Conservation (phyloP, 2,888 invertebrate genomes). For the Phlogophora meticulosa region DNA sequence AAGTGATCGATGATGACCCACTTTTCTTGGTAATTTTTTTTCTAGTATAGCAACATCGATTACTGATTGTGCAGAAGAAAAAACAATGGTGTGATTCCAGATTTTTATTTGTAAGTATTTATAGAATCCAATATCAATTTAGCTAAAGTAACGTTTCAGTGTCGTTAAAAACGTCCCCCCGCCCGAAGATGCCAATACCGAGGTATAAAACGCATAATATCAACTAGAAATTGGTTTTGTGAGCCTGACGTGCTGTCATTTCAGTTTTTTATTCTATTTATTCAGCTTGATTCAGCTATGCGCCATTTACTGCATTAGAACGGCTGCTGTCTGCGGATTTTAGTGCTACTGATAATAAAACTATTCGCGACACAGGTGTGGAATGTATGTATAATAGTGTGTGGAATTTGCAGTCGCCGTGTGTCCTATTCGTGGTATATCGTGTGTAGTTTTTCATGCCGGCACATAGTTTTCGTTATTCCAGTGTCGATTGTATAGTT, state of each 20-base stretch:
- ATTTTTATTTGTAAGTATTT: constrained; percentile 92
- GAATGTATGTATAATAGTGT: constrained; percentile 74
- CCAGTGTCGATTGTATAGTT: constrained; percentile 75
- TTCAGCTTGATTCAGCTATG: constrained; percentile 88
- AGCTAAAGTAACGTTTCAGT: constrained; percentile 80
- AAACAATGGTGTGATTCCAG: constrained; percentile 92
- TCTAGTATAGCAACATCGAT: constrained; percentile 83
- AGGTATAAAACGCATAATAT: constrained; percentile 78
- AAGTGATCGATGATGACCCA: constrained; percentile 80
- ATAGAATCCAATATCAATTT: constrained; percentile 88
- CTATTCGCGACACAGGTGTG: constrained; percentile 74
- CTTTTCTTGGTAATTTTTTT: constrained; percentile 78
- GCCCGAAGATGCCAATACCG: constrained; percentile 74
- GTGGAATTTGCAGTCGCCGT: constrained; percentile 70
- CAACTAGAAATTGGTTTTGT: constrained; percentile 74
- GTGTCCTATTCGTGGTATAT: constrained; percentile 73
- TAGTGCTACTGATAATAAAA: constrained; percentile 81
- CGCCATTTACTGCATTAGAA: constrained; percentile 90
- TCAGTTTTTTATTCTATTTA: constrained; percentile 88
- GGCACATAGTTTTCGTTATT: constrained; percentile 80
- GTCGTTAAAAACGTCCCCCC: constrained; percentile 77
- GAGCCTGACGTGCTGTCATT: constrained; percentile 88
- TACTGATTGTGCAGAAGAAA: constrained; percentile 90
- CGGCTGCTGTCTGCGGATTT: constrained; percentile 82
- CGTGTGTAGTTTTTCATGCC: constrained; percentile 78